phyloP scores from a whole-genome alignment of 1,140 invertebrate species.

The Bombus waltoni region DNA sequence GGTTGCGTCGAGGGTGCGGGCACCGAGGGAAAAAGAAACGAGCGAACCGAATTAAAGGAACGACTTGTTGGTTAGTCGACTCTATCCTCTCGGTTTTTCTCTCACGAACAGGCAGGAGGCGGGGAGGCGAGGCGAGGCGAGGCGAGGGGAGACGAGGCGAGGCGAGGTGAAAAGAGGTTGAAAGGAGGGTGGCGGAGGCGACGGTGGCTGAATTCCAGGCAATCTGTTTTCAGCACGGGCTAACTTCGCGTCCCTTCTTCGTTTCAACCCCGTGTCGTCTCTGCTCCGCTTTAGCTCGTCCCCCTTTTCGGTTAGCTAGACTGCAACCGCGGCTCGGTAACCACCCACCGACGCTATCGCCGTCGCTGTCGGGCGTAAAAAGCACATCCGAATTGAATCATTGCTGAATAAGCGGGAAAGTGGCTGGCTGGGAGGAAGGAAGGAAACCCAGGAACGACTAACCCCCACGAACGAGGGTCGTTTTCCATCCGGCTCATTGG shows the following conservation, averaged over 20 bases:
- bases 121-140: background rate
- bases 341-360: constrained; percentile 73
- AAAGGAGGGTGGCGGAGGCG: background rate
- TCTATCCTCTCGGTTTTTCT: constrained; percentile 66
- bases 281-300: constrained; percentile 47
- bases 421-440: constrained; percentile 71
- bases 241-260: constrained; percentile 69
- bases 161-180: constrained; percentile 25
- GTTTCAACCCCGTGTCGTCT: constrained; percentile 23
- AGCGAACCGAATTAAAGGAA: constrained; percentile 79
- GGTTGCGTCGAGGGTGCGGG: background rate
- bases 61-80: constrained; percentile 81
- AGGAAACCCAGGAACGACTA: constrained; percentile 61
- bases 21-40: constrained; percentile 56
- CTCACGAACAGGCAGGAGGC: constrained; percentile 44
- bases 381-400: constrained; percentile 83
- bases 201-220: constrained; percentile 66
- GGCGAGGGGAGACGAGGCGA: constrained; percentile 20
- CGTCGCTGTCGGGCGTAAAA: constrained; percentile 78
- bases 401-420: constrained; percentile 83
- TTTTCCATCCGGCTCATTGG: constrained; percentile 68
- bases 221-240: constrained; percentile 79
- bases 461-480: constrained; percentile 62
- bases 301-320: constrained; percentile 70
- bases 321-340: constrained; percentile 71